A percentile compares a stretch with the other conserved stretches of the same genome.
phyloP scores from a whole-genome alignment of 1,140 invertebrate genomes.

The Zelostemma sp. region DNA sequence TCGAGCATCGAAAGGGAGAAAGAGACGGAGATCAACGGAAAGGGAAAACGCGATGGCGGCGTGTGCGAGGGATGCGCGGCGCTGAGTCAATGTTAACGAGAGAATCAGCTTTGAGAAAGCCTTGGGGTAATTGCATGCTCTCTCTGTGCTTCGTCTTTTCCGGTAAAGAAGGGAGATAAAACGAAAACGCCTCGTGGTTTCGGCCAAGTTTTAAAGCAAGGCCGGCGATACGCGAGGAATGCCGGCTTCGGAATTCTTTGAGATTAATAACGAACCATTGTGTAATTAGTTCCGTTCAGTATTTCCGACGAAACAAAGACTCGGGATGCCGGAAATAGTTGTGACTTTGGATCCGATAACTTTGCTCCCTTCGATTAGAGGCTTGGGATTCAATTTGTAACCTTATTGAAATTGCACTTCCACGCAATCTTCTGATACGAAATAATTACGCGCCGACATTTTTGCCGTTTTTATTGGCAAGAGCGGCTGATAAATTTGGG shows the following conservation, averaged over 20 bases:
- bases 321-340: too few species aligned
- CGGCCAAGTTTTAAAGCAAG: not conserved
- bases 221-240: not conserved
- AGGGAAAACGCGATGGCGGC: not conserved
- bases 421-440: too few species aligned
- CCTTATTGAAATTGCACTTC: too few species aligned
- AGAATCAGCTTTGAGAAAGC: not conserved
- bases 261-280: not conserved
- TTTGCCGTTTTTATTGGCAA: too few species aligned
- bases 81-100: conserved; percentile 5
- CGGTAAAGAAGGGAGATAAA: not conserved
- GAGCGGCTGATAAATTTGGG: too few species aligned
- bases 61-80: not conserved
- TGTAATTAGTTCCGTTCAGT: too few species aligned
- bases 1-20: not conserved
- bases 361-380: too few species aligned
- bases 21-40: not conserved
- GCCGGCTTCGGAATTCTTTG: not conserved
- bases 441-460: too few species aligned
- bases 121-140: not conserved
- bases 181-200: not conserved
- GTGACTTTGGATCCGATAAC: too few species aligned
- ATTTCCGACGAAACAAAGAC: too few species aligned
- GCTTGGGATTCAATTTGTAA: too few species aligned
- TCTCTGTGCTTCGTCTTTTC: not conserved